Base-by-base conservation (phyloP, 1,140 invertebrate genomes). In the Panonychus citri region DNA sequence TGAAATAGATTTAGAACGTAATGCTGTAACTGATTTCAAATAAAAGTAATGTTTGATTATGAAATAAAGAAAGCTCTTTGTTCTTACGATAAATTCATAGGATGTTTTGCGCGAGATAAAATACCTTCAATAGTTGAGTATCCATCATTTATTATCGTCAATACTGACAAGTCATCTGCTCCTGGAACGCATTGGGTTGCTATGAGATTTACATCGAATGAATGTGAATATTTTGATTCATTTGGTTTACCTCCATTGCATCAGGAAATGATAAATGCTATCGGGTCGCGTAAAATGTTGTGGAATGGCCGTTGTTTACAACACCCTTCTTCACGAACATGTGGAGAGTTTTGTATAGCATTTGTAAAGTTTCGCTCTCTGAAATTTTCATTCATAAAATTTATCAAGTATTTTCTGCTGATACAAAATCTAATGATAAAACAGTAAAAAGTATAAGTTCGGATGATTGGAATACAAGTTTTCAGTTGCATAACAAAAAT, bases 1-100 rank as follows among this genome's bases (percentile, higher is more conserved):
- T 3, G 40, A 58, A 30, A 60, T 62, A 51, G 49, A 62, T 48
- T 15, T 19, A 7, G 40, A 57, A 2, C 48, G 55, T 50, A 46
- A 55, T 26, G 50, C 56, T 15, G 39, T n/a, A 49, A 60, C 55
- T 37, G 56, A 60, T 46, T 57, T 57, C 37, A 26, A 27, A 13
- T 39, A 57, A 39, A 30, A 21, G 2, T 10, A 53, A 21, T 26
- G n/a, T 34, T 34, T 34, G 30, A 34, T 12, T 34, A 5, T 34
- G 30, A 34, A 34, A 34, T 34, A 34, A 4, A 34, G 30, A 34
- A 26, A 5, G 40, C n/a, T n/a, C 55, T 28, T 42, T 60, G 17
- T 43, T 37, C 12, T 15, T 17, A 26, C 15, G 25, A 54, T 46
- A 40, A 17, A 10, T 53, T 57, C 26, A n/a, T 15, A 39, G 5